A percentile compares a stretch with the other conserved stretches of the same genome.
phyloP scores from a whole-genome alignment of 2,888 invertebrate genomes.

The Acanthosepion esculentum region DNA sequence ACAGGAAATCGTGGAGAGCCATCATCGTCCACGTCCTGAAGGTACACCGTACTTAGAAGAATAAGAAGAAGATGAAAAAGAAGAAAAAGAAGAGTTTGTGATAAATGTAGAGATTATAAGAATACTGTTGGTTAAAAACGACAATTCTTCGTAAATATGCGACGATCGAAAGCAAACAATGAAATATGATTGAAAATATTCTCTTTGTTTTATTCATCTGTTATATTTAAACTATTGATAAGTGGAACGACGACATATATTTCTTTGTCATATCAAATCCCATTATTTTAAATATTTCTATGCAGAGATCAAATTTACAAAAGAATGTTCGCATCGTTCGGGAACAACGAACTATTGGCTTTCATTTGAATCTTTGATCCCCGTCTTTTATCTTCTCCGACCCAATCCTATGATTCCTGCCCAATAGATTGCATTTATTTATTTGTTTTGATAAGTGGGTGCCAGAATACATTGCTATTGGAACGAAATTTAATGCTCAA shows the following conservation, averaged over 20 bases:
- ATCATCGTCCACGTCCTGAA: no score
- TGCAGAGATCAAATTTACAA: not conserved
- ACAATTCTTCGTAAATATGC: not conserved
- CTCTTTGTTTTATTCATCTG: not conserved
- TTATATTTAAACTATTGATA: not conserved
- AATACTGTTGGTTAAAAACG: not conserved
- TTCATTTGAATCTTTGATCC: not conserved
- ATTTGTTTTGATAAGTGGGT: no score
- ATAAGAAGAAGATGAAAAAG: no score
- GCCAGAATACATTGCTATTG: not conserved
- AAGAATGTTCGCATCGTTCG: slow-evolving; percentile 33
- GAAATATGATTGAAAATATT: not conserved
- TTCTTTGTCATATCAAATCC: not conserved
- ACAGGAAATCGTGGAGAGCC: no score
- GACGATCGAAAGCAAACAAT: not conserved
- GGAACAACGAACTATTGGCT: not conserved
- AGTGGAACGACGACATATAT: slow-evolving; percentile 2
- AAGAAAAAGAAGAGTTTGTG: no score
- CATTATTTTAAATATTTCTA: not conserved
- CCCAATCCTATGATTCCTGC: not conserved
- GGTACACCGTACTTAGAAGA: no score
- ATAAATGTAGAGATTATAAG: no score
- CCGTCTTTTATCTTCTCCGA: not conserved
- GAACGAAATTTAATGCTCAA: not conserved
- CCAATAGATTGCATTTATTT: no score